phyloP scores from a whole-genome alignment of 2,113 vertebrate species.

The Misgurnus anguillicaudatus region DNA sequence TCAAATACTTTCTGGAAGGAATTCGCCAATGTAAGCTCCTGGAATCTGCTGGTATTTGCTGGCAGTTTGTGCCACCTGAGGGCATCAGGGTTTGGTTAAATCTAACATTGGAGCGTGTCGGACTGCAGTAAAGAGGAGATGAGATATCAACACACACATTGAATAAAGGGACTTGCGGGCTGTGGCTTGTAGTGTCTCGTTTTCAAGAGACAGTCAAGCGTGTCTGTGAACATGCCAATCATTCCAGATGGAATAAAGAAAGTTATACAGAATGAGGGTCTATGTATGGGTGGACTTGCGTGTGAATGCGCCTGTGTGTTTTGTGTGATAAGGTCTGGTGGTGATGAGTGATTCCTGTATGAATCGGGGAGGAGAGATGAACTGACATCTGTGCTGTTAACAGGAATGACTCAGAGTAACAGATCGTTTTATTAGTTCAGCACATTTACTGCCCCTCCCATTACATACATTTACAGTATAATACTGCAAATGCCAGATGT shows the following conservation, averaged over 20 bases:
- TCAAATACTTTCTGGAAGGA: slow-evolving; percentile 21
- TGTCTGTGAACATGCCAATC: slow-evolving; percentile 39
- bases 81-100: slow-evolving; percentile 45
- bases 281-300: slow-evolving; percentile 33
- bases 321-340: slow-evolving; percentile 17
- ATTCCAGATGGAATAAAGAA: slow-evolving; percentile 45
- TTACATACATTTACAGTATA: neutral
- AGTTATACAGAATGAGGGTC: slow-evolving; percentile 27
- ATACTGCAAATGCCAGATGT: neutral
- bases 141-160: slow-evolving; percentile 38
- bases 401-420: slow-evolving; percentile 3
- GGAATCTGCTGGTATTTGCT: slow-evolving; percentile 43
- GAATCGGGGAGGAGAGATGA: neutral
- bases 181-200: slow-evolving; percentile 39
- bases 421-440: neutral
- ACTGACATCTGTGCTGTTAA: slow-evolving; percentile 27
- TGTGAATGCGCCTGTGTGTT: slow-evolving; percentile 31
- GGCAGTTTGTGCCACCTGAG: slow-evolving; percentile 37
- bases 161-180: slow-evolving; percentile 45
- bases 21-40: slow-evolving; percentile 2
- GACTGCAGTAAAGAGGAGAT: slow-evolving; percentile 26
- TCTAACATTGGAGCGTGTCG: slow-evolving; percentile 33
- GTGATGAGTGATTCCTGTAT: slow-evolving; percentile 11
- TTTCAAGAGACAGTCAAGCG: slow-evolving; percentile 27
- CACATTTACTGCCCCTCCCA: neutral